Evolutionary conservation across 2,888 invertebrate genomes (phyloP), one percentile per base, ranked within the genome.

Genomic region (Cosmorhoe ocellata): DNA sequence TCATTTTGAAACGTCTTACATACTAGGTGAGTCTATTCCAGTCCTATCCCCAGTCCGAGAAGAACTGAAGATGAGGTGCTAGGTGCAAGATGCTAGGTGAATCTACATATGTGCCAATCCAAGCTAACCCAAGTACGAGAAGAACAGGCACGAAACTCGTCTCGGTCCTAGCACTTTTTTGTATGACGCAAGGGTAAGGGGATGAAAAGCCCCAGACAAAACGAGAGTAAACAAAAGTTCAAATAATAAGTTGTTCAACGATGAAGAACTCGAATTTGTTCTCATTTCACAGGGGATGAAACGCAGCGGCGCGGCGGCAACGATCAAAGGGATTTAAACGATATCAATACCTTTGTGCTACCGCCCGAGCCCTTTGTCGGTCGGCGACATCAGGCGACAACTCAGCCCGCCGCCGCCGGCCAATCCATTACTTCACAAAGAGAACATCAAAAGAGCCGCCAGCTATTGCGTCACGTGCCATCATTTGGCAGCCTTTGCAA

Each of bases 341-440:
- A 81, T 87, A 86, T 85, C 87, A 84, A 84, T 86, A 78, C 84
- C 80, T 81, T 81, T 81, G 74, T 80, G 85, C 86, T 84, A 84
- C 87, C 79, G 85, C 79, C n/a, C 67, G 63, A 61, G 71, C 73
- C 71, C 80, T 84, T 86, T 86, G 85, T 84, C 83, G 84, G 86
- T 69, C 77, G 77, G 79, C 73, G 63, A 79, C 77, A 75, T 78
- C 79, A 79, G 68, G 67, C 75, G 76, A 75, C 74, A 72, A 74
- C 71, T 75, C 62, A 67, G 72, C 70, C 73, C 71, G 74, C 72
- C 72, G 72, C 73, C 71, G 74, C 72, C 72, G 72, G 71, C 71
- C 69, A 76, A 78, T 79, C 81, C 79, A 82, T 83, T 81, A 80
- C 74, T 71, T 76, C 71, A 75, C 71, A 78, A 80, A 76, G 73